phyloP scores from a whole-genome alignment of 2,888 invertebrate genomes.

The Agrochola macilenta region DNA sequence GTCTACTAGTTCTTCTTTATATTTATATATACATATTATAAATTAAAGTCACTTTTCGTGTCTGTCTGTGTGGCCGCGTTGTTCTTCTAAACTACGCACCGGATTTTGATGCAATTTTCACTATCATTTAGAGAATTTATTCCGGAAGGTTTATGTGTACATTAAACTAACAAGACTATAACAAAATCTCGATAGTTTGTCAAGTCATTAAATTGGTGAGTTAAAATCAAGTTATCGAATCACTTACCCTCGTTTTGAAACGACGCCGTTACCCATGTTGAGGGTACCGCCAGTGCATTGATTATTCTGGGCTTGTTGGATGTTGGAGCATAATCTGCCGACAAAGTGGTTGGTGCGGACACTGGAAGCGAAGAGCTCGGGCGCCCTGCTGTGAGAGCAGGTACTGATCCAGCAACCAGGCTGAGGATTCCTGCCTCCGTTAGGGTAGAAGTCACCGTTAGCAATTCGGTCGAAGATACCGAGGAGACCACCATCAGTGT shows the following conservation, averaged over 20 bases:
- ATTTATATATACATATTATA: background rate
- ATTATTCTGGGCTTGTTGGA: conserved; percentile 65
- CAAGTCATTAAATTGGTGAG: background rate
- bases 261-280: conserved; percentile 37
- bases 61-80: background rate
- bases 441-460: conserved; percentile 80
- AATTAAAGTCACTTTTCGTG: background rate
- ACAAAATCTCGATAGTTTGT: background rate
- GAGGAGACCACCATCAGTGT: conserved; percentile 78
- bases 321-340: conserved; percentile 72
- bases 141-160: background rate
- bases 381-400: conserved; percentile 79
- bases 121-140: background rate
- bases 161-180: background rate
- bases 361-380: conserved; percentile 76
- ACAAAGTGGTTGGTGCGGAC: conserved; percentile 75
- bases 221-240: background rate
- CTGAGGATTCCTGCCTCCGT: conserved; percentile 79
- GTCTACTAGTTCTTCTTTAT: background rate
- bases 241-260: conserved; percentile 43
- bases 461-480: conserved; percentile 75
- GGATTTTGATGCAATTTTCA: background rate
- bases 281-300: conserved; percentile 19
- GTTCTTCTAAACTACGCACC: background rate
- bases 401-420: conserved; percentile 78